phyloP scores from a whole-genome alignment of 1,140 invertebrate genomes.

The Aphelenchoides besseyi region DNA sequence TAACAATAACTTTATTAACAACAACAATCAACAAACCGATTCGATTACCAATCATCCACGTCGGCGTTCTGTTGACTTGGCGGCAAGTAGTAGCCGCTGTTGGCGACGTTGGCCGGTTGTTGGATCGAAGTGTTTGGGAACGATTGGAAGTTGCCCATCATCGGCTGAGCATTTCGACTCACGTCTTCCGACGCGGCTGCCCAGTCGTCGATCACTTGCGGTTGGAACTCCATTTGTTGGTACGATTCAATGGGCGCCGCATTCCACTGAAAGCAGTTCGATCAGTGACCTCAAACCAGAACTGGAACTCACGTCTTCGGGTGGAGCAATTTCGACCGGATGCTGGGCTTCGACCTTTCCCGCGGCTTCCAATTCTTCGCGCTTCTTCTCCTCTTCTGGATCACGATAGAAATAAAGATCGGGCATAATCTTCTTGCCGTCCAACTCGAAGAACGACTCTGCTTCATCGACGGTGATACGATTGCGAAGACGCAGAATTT shows the following conservation, averaged over 20 bases:
- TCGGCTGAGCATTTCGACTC: too few relatives aligned
- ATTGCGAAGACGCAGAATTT: background rate
- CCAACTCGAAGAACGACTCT: constrained; percentile 47
- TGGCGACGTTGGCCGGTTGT: background rate
- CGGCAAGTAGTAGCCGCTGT: background rate
- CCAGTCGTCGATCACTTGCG: constrained; percentile 41
- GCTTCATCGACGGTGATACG: background rate
- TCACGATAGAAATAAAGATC: constrained; percentile 99
- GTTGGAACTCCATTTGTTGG: constrained; percentile 36
- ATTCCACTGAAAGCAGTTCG: constrained; percentile 14
- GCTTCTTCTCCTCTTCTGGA: constrained; percentile 44
- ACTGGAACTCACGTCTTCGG: constrained; percentile 12
- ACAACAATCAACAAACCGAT: background rate
- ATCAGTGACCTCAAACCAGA: constrained; percentile 10
- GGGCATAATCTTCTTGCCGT: constrained; percentile 76
- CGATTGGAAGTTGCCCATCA: too few relatives aligned
- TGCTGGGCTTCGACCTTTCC: constrained; percentile 27
- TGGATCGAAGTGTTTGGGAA: background rate
- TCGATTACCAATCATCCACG: background rate
- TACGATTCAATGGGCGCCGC: constrained; percentile 17
- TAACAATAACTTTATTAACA: background rate
- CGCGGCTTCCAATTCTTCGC: constrained; percentile 17
- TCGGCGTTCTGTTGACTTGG: background rate
- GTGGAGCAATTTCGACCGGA: background rate
- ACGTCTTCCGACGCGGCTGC: constrained; percentile 32